phyloP scores from a whole-genome alignment of 2,888 invertebrate genomes.

The Tenthredo distinguenda region DNA sequence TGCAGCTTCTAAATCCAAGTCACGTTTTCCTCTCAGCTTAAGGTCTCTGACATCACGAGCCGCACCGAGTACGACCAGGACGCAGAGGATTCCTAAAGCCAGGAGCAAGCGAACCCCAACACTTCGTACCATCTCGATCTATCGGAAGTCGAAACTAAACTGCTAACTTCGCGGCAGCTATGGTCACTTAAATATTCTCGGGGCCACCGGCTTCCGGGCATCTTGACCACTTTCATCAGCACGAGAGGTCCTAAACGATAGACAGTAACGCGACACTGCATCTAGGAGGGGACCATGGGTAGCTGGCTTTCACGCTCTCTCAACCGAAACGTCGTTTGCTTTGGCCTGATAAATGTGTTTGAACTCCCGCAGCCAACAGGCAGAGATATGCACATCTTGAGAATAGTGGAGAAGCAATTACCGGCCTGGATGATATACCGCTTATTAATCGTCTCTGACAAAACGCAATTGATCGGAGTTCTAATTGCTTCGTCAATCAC shows the following conservation, averaged over 20 bases:
- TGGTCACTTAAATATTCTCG: conserved; percentile 72
- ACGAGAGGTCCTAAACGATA: conserved; percentile 13
- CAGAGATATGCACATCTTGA: neutral
- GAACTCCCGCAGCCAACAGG: neutral
- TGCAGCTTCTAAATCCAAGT: conserved; percentile 66
- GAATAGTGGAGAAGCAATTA: conserved; percentile 17
- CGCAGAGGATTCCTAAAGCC: conserved; percentile 54
- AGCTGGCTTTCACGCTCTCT: conserved; percentile 42
- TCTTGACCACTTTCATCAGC: conserved; percentile 45
- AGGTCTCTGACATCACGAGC: conserved; percentile 61
- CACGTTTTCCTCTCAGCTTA: conserved; percentile 45
- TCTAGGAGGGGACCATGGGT: conserved; percentile 8
- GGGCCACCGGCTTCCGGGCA: conserved; percentile 49
- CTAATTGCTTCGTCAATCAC: conserved; percentile 43
- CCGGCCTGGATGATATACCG: neutral
- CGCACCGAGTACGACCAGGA: conserved; percentile 57
- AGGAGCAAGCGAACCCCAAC: conserved; percentile 55
- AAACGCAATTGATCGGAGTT: neutral
- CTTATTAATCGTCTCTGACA: conserved; percentile 11
- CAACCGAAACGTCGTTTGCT: conserved; percentile 38
- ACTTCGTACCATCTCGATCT: conserved; percentile 63
- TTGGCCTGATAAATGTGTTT: neutral
- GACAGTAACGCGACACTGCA: neutral
- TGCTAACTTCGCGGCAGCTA: conserved; percentile 62
- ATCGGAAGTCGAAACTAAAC: conserved; percentile 62